Conservation (phyloP, 1,140 invertebrate genomes). For the Leptonema lineaticorne region DNA sequence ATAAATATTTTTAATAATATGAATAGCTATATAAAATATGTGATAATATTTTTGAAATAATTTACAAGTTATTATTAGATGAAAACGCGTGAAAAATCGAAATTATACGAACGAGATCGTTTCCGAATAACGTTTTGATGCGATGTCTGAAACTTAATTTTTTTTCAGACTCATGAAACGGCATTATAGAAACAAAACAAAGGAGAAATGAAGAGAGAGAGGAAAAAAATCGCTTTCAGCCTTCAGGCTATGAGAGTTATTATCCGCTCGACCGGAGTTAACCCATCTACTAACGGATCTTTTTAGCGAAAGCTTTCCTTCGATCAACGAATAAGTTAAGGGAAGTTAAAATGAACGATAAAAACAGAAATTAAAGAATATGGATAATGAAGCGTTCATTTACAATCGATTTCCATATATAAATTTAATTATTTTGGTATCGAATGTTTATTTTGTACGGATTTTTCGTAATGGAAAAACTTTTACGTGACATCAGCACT, state of each 20-base stretch:
- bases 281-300: conserved; percentile 15
- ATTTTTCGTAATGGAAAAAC: too few relatives aligned
- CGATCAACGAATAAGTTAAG: not conserved
- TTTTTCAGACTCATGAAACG: not conserved
- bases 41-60: too few relatives aligned
- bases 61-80: too few relatives aligned
- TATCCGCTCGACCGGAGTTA: conserved; percentile 22
- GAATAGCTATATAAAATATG: too few relatives aligned
- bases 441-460: too few relatives aligned
- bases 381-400: not conserved
- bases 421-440: too few relatives aligned
- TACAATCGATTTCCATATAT: too few relatives aligned
- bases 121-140: not conserved
- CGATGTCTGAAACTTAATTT: not conserved
- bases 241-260: conserved; percentile 16
- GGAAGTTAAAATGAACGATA: not conserved
- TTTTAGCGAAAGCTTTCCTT: not conserved
- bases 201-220: too few relatives aligned
- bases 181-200: too few relatives aligned
- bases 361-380: not conserved
- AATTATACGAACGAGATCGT: not conserved
- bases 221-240: conserved; percentile 8
- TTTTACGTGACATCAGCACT: too few relatives aligned
- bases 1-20: too few relatives aligned
- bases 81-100: too few relatives aligned